These are phyloP conservation scores for Chesias legatella DNA, from an alignment of 2,888 invertebrate species.

Conservation along the genomic window DNA sequence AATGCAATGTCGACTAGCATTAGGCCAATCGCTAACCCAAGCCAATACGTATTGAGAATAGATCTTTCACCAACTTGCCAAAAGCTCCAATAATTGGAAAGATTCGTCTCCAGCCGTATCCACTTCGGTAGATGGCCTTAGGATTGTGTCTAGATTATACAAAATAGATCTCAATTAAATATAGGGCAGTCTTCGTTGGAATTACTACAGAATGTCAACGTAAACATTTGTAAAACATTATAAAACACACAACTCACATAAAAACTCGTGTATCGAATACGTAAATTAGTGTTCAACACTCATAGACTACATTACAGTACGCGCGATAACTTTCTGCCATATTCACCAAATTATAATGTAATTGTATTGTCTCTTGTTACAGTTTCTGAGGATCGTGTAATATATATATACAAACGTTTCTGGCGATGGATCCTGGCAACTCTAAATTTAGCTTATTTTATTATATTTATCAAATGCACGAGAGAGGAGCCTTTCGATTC, in stretches of 20 bases:
- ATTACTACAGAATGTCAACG: constrained; percentile 71
- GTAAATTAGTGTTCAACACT: constrained; percentile 51
- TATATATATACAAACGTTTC: too few relatives aligned
- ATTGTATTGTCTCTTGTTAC: constrained; percentile 74
- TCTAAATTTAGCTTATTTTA: too few relatives aligned
- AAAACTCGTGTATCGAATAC: constrained; percentile 42
- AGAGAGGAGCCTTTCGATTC: too few relatives aligned
- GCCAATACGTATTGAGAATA: too few relatives aligned
- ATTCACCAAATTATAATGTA: constrained; percentile 76
- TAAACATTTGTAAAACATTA: constrained; percentile 67
- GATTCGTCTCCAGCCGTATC: not conserved
- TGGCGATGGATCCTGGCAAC: too few relatives aligned
- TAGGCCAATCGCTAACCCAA: too few relatives aligned
- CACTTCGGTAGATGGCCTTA: constrained; percentile 37
- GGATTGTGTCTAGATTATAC: constrained; percentile 75
- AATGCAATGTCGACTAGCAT: not conserved
- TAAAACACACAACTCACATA: constrained; percentile 59
- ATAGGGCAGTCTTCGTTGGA: constrained; percentile 80
- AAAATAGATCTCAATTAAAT: constrained; percentile 79
- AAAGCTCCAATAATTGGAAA: constrained; percentile 12
- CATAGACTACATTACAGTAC: constrained; percentile 46
- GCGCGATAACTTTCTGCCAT: constrained; percentile 72
- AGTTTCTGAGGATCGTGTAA: constrained; percentile 60
- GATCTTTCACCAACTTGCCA: not conserved
- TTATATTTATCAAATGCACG: too few relatives aligned